Evolutionary conservation across 2,113 vertebrate species (phyloP), one percentile per base, ranked within the genome.

Genomic region (Vanacampus margaritifer): DNA sequence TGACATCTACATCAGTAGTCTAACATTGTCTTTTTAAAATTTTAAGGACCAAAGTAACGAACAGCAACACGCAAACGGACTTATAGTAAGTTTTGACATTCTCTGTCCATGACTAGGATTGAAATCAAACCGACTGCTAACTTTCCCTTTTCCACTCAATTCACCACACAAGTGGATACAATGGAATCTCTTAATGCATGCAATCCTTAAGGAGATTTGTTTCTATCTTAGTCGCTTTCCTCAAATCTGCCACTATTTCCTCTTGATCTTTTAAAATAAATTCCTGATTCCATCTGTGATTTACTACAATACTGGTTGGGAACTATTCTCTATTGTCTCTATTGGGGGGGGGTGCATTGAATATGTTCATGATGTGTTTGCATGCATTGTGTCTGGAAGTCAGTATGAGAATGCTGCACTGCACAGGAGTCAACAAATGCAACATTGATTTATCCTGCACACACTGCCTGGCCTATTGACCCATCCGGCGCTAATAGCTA

Each of bases 21-120:
- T 94, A 84, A 97, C 94, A 62, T 91, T 94, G 94, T 95, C 93
- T 94, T 91, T 76, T 91, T 76, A 89, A 92, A 91, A 92, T 91
- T 92, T 93, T 92, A 99, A 99, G 97, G 97, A 99, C 92, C 95
- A 98, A 94, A 95, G 92, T 99, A 99, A 96, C 93, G 94, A 94
- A 91, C 96, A 98, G 89, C 95, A 97, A 92, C 97, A 98, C 95
- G 92, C 95, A 95, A 93, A 98, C 94, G 97, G 97, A 98, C 91
- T 97, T 87, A 95, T 98, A 97, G 97, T 99, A 98, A 98, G 97
- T 99, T 94, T 57, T 93, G 85, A 88, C 87, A 71, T 89, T 90
- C 90, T 91, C 86, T 77, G 90, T 87, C 90, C 85, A 87, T 84
- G 72, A 87, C 78, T 76, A 81, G 81, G 79, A 69, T 32, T 53